These are phyloP conservation scores for Aphelenchoides besseyi DNA, from an alignment of 1,140 invertebrate genomes.

Conservation along the genomic window DNA sequence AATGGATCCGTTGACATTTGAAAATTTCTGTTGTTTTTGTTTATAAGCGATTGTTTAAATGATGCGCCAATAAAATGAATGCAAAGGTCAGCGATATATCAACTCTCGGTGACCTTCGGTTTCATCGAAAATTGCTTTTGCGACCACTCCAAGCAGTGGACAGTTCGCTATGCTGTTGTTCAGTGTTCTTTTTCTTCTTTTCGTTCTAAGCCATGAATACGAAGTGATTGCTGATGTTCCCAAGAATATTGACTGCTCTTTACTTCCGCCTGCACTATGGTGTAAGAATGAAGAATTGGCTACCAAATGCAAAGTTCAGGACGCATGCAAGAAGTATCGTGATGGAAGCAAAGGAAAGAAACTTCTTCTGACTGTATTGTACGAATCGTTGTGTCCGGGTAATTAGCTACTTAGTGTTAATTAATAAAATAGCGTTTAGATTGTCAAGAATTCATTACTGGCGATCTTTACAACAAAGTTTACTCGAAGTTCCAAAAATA, in stretches of 20 bases:
- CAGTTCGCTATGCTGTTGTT: neutral
- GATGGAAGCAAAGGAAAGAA: constrained; percentile 19
- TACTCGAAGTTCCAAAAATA: constrained; percentile 27
- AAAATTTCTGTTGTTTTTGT: neutral
- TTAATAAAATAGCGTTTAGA: neutral
- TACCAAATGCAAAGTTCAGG: constrained; percentile 20
- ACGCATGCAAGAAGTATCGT: constrained; percentile 19
- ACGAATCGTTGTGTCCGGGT: constrained; percentile 17
- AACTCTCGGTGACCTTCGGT: too few relatives aligned
- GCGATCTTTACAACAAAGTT: constrained; percentile 21
- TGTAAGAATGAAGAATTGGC: constrained; percentile 25
- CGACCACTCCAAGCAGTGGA: too few relatives aligned
- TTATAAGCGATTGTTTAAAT: constrained; percentile 1
- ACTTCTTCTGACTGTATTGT: constrained; percentile 21
- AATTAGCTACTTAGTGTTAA: too few relatives aligned
- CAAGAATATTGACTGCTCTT: constrained; percentile 16
- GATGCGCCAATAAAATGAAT: too few relatives aligned
- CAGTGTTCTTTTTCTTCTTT: neutral
- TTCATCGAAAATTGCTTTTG: too few relatives aligned
- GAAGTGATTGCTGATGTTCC: neutral
- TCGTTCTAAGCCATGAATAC: too few relatives aligned
- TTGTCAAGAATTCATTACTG: constrained; percentile 36
- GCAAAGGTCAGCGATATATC: too few relatives aligned
- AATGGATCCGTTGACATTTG: neutral
- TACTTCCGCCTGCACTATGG: constrained; percentile 26